These are phyloP conservation scores for Hippocampus comes DNA, from an alignment of 2,113 vertebrate genomes.

Conservation along the genomic window DNA sequence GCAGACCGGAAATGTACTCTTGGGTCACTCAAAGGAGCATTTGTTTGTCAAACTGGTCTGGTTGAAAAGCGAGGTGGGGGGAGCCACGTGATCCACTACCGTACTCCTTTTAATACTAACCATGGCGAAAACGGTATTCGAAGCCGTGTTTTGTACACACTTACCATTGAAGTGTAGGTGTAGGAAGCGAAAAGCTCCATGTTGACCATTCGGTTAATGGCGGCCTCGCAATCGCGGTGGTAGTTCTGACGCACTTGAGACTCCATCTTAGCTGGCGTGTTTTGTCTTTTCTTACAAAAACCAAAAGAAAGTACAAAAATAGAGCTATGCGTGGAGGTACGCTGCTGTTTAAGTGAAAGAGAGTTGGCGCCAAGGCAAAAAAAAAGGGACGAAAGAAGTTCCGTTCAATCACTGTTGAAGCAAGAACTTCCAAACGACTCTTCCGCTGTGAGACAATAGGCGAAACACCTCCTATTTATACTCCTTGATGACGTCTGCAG, in stretches of 20 bases:
- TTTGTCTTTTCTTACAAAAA: slow-evolving; percentile 45
- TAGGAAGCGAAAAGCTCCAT: slow-evolving; percentile 81
- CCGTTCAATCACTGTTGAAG: slow-evolving; percentile 90
- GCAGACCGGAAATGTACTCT: too few species aligned
- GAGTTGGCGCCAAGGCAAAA: rapidly evolving
- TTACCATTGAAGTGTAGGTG: slow-evolving; percentile 81
- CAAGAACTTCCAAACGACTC: slow-evolving; percentile 57
- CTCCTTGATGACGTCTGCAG: background rate
- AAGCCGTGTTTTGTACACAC: slow-evolving; percentile 4
- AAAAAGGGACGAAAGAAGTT: slow-evolving; percentile 45
- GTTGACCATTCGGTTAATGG: slow-evolving; percentile 80
- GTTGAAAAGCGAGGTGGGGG: too few species aligned
- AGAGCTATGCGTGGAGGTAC: too few species aligned
- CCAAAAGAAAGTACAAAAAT: slow-evolving; percentile 35
- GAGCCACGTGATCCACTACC: too few species aligned
- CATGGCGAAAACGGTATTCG: too few species aligned
- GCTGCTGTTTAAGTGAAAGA: too few species aligned
- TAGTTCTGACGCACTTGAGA: slow-evolving; percentile 83
- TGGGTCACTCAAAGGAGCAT: too few species aligned
- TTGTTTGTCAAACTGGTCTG: too few species aligned
- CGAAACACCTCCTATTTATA: slow-evolving; percentile 22
- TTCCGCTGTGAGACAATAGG: rapidly evolving
- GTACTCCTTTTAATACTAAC: too few species aligned
- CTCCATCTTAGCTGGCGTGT: slow-evolving; percentile 56
- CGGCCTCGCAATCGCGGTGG: slow-evolving; percentile 76